These are phyloP conservation scores for Sphaerophoria rueppellii DNA, from an alignment of 2,888 invertebrate species.

Conservation along the genomic window DNA sequence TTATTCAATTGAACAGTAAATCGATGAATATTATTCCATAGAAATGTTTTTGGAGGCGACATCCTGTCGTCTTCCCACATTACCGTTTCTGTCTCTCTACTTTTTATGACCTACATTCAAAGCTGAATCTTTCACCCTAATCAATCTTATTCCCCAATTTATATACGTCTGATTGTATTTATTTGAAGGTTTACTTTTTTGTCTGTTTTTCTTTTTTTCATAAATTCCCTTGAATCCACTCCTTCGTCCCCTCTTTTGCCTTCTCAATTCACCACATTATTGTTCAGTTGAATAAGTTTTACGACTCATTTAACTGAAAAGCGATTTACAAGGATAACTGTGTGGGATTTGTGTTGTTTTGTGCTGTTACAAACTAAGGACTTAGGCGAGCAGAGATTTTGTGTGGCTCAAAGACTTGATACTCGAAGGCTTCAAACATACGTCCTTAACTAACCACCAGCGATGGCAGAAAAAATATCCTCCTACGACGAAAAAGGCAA, in stretches of 20 bases:
- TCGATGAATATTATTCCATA: conserved; percentile 5
- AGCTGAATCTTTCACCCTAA: conserved; percentile 44
- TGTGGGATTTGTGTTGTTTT: conserved; percentile 25
- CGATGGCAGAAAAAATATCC: not conserved
- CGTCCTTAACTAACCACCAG: not conserved
- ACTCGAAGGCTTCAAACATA: conserved; percentile 21
- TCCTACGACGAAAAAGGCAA: not conserved
- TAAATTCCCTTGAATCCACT: conserved; percentile 6
- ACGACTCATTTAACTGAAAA: conserved; percentile 67
- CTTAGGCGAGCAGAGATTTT: conserved; percentile 22
- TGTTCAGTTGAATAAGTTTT: conserved; percentile 50
- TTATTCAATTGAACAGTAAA: conserved; percentile 43
- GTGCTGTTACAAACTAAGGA: not conserved
- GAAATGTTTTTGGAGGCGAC: conserved; percentile 21
- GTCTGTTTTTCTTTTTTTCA: not conserved
- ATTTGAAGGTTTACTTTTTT: conserved; percentile 24
- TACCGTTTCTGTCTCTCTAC: not conserved
- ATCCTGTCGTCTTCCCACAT: conserved; percentile 38
- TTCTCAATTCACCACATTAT: conserved; percentile 18
- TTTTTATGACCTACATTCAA: not conserved
- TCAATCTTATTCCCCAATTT: conserved; percentile 53
- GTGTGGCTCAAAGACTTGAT: not conserved
- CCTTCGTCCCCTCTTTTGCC: not conserved
- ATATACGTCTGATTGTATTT: conserved; percentile 45
- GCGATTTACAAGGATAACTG: conserved; percentile 56